These are phyloP conservation scores for Apis cerana DNA, from an alignment of 1,140 invertebrate genomes.

Conservation along the genomic window DNA sequence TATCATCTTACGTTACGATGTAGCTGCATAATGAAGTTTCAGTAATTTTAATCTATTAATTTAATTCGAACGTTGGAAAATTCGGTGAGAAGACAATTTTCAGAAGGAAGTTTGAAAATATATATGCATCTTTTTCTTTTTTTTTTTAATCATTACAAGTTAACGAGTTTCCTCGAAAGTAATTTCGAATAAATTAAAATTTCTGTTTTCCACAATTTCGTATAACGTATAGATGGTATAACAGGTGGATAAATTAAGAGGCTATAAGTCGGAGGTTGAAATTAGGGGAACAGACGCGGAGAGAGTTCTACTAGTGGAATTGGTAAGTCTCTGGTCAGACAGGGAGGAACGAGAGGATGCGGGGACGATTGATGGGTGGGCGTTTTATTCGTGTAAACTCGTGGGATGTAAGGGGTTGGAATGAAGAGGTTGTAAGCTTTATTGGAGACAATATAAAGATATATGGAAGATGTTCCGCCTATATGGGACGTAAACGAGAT, in stretches of 20 bases:
- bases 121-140: too few relatives aligned
- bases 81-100: too few relatives aligned
- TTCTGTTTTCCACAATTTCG: too few relatives aligned
- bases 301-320: background rate
- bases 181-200: too few relatives aligned
- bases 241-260: background rate
- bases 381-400: background rate
- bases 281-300: background rate
- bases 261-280: background rate
- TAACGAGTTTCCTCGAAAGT: too few relatives aligned
- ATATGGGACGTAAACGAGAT: background rate
- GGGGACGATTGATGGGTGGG: background rate
- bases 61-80: too few relatives aligned
- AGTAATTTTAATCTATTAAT: too few relatives aligned
- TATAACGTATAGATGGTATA: background rate
- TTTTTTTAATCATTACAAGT: too few relatives aligned
- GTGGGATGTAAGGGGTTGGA: background rate
- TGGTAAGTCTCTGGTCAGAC: background rate
- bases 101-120: too few relatives aligned
- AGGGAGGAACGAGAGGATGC: background rate
- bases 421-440: background rate
- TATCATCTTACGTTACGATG: too few relatives aligned
- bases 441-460: background rate
- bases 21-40: too few relatives aligned
- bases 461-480: background rate